phyloP scores from a whole-genome alignment of 2,113 vertebrate species.

The Taurulus bubalis region DNA sequence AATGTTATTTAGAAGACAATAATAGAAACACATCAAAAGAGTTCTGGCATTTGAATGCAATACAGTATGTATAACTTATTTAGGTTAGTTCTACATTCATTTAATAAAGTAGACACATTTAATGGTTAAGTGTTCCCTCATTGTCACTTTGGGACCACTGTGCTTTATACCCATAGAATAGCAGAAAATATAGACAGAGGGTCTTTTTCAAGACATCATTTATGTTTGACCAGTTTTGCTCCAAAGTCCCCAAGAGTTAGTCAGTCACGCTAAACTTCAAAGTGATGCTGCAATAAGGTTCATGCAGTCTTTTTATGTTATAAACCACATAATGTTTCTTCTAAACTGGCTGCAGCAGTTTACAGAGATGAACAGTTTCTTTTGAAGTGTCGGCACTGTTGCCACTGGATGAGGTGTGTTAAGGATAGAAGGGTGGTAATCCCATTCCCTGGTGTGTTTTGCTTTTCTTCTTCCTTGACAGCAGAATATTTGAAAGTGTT shows the following conservation, averaged over 20 bases:
- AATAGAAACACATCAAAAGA: background rate
- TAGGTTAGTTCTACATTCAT: background rate
- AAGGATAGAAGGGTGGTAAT: background rate
- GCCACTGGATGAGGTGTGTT: background rate
- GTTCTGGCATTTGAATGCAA: background rate
- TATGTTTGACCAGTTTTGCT: background rate
- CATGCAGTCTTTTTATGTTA: background rate
- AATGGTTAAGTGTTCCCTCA: background rate
- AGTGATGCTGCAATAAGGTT: background rate
- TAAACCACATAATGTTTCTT: background rate
- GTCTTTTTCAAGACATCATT: background rate
- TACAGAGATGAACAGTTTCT: background rate
- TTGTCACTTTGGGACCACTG: background rate
- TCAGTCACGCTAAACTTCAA: background rate
- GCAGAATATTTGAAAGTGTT: background rate
- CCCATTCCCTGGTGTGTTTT: background rate
- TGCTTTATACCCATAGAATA: background rate
- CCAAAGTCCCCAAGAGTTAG: background rate
- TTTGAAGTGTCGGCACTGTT: background rate
- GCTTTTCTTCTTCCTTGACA: background rate
- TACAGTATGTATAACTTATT: background rate
- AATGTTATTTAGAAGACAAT: conserved; percentile 13
- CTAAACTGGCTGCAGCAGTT: background rate
- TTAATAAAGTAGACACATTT: background rate
- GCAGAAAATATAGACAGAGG: background rate